Evolutionary conservation across 2,797 vertebrate genomes (phyloP), one percentile per base, ranked within the genome.

Genomic region (Avahi laniger): DNA sequence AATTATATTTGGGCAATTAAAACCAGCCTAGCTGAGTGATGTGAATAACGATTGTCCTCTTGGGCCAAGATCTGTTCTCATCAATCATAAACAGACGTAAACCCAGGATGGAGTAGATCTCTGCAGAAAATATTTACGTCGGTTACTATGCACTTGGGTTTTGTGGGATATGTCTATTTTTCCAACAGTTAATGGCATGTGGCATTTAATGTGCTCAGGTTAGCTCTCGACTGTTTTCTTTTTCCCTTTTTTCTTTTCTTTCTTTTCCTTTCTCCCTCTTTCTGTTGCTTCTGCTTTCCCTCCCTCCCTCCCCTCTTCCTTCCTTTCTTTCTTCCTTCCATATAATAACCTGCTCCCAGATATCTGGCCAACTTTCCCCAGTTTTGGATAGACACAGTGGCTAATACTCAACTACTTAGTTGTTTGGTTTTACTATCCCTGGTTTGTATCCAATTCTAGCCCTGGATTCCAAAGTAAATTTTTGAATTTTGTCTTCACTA

Each of bases 1-100:
- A 89, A 96, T 97, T 97, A 26, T 89, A 96, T 88, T 87, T 78
- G 81, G 33, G 67, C 83, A 98, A 97, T 97, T 92, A 95, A 98
- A 98, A 97, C 26, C 83, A 97, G 88, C 52, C 94, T 92, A 73
- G 24, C 59, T 38, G 61, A 97, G 80, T 86, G 72, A 84, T 85
- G 96, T 75, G 95, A 93, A 91, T 95, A 84, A 1, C 90, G 96
- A 93, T 91, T 81, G 41, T 96, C 63, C 82, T 84, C 89, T 96
- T 24, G 4, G 57, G 61, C 91, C 94, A 97, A 97, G 54, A 95
- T 4, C 4, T 28, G 80, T 84, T 84, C 24, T 90, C 85, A 35
- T 94, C 97, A 81, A 67, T 93, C 93, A 97, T 69, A 15, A 94
- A 93, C 70, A 97, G 86, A 91, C 98, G 72, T 6, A n/a, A 97